Conservation (phyloP, 2,888 invertebrate species). For the Drosophila incognita region DNA sequence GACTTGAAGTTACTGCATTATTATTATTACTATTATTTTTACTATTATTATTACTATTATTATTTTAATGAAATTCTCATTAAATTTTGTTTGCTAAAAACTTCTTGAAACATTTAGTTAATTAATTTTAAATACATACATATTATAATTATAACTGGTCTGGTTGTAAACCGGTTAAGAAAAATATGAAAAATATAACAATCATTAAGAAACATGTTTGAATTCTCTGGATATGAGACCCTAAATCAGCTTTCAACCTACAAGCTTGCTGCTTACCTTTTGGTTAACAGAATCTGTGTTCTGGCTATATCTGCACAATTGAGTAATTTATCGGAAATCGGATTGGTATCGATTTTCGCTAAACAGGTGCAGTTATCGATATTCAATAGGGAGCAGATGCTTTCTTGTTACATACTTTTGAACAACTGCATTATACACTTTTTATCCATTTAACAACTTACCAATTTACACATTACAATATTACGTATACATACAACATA, state of each 20-base stretch:
- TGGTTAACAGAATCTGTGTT: background rate
- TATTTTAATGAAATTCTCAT: conserved; percentile 13
- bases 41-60: background rate
- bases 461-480: background rate
- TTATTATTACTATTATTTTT: conserved; percentile 34
- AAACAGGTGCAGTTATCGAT: background rate
- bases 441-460: background rate
- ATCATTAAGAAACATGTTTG: no score
- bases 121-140: conserved; percentile 16
- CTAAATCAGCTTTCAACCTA: background rate
- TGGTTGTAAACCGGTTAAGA: conserved; percentile 82
- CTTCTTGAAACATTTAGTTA: conserved; percentile 42
- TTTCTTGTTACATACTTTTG: background rate
- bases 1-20: conserved; percentile 47
- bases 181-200: conserved; percentile 15
- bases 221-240: background rate
- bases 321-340: background rate
- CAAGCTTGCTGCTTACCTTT: background rate
- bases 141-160: conserved; percentile 67
- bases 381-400: background rate
- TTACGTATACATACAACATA: background rate
- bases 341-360: background rate
- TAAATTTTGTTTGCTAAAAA: conserved; percentile 4
- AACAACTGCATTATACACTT: background rate
- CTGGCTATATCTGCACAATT: background rate